phyloP scores from a whole-genome alignment of 2,888 invertebrate species.

The Coelopa pilipes region DNA sequence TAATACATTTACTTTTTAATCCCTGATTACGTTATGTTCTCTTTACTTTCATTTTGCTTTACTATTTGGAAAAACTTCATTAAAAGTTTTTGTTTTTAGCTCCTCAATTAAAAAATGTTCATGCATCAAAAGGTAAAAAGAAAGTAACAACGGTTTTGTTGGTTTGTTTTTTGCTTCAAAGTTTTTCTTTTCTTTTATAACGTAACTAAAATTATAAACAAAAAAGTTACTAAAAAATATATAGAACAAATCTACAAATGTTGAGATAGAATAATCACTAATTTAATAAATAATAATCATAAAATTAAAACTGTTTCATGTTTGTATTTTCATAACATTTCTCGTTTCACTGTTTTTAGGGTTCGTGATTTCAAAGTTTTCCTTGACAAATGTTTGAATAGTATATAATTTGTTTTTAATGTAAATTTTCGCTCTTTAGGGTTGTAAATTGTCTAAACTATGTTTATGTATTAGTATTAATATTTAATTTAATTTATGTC shows the following conservation, averaged over 20 bases:
- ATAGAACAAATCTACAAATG: conserved; percentile 31
- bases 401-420: too few relatives aligned
- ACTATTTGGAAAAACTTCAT: too few relatives aligned
- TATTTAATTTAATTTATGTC: conserved; percentile 9
- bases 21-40: conserved; percentile 21
- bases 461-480: conserved; percentile 10
- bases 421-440: not conserved
- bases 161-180: conserved; percentile 13
- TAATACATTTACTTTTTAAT: conserved; percentile 21
- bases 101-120: not conserved
- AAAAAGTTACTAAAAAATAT: conserved; percentile 16
- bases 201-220: conserved; percentile 31
- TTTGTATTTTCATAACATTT: conserved; percentile 21
- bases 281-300: conserved; percentile 37
- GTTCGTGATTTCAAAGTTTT: not conserved
- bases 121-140: conserved; percentile 10
- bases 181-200: conserved; percentile 8
- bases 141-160: conserved; percentile 11
- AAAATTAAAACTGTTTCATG: conserved; percentile 30
- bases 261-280: conserved; percentile 35
- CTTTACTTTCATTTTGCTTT: not conserved
- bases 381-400: too few relatives aligned
- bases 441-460: conserved; percentile 23
- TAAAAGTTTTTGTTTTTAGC: too few relatives aligned
- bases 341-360: not conserved